Percentiles rank a stretch among this genome's conserved stretches.
Conservation (phyloP, 2,113 vertebrate genomes). For the Hyaena hyaena region DNA sequence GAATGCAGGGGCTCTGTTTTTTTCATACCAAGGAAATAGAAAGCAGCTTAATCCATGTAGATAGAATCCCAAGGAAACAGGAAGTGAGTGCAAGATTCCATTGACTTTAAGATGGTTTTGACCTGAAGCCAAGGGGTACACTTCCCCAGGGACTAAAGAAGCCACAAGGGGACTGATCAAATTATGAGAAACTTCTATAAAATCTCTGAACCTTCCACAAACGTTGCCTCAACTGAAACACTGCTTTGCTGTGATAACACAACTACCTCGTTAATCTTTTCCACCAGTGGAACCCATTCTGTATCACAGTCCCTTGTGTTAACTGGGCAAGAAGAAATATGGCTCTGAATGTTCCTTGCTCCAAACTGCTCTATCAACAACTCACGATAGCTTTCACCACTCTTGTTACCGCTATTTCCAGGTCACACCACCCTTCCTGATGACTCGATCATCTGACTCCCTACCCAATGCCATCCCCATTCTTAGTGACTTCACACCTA, state of each 20-base stretch:
- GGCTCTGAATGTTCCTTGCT: neutral
- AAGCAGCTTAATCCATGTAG: neutral
- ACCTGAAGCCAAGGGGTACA: neutral
- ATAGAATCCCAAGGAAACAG: neutral
- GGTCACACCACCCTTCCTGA: neutral
- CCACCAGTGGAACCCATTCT: neutral
- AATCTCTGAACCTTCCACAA: conserved; percentile 35
- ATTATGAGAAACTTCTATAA: neutral
- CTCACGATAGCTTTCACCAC: neutral
- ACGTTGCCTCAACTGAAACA: neutral
- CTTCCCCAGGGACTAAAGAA: neutral
- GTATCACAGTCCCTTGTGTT: neutral
- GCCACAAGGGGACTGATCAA: neutral
- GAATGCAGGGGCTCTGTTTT: neutral
- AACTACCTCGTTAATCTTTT: neutral
- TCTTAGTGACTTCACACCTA: neutral
- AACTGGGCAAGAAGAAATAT: neutral
- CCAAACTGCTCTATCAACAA: neutral
- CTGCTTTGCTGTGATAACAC: neutral
- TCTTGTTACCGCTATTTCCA: neutral
- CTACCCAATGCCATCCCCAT: neutral
- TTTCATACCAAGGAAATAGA: conserved; percentile 23
- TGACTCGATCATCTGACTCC: neutral
- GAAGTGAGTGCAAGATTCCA: neutral
- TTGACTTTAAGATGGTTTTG: neutral